A percentile compares a stretch with the other conserved stretches of the same genome.
These are phyloP conservation scores for Pandemis heparana DNA, from an alignment of 2,888 invertebrate genomes.

Conservation along the genomic window DNA sequence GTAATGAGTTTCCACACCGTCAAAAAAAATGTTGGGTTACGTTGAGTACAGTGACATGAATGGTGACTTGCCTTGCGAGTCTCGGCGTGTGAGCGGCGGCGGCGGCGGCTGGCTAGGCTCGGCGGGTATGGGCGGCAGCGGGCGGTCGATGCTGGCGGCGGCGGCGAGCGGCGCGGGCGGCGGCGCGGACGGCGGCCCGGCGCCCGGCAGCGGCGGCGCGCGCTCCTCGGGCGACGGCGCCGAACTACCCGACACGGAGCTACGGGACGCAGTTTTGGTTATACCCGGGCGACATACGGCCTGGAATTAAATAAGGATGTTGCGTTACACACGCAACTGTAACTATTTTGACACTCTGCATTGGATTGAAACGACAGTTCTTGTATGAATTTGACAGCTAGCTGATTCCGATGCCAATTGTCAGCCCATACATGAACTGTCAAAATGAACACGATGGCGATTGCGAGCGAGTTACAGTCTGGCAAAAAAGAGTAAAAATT, in stretches of 20 bases:
- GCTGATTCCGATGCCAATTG: too few species aligned
- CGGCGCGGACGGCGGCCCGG: slow-evolving; percentile 74
- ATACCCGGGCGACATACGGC: slow-evolving; percentile 79
- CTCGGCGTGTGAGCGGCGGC: slow-evolving; percentile 85
- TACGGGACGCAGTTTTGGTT: slow-evolving; percentile 75
- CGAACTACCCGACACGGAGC: slow-evolving; percentile 83
- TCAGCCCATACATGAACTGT: too few species aligned
- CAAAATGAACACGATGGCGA: too few species aligned
- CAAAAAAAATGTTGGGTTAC: too few species aligned
- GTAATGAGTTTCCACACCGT: too few species aligned
- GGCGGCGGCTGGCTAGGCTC: slow-evolving; percentile 81
- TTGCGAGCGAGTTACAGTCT: too few species aligned
- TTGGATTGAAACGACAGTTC: too few species aligned
- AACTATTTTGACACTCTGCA: too few species aligned
- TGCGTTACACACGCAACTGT: too few species aligned
- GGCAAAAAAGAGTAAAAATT: too few species aligned
- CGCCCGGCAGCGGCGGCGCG: slow-evolving; percentile 54
- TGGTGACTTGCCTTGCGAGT: slow-evolving; percentile 88
- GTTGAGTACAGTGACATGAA: too few species aligned
- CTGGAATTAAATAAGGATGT: slow-evolving; percentile 52
- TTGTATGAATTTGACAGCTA: too few species aligned
- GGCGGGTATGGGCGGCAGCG: slow-evolving; percentile 87
- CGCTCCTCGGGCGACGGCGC: slow-evolving; percentile 79
- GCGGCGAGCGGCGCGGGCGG: slow-evolving; percentile 75
- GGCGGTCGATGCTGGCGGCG: slow-evolving; percentile 81